Conservation (phyloP, 1,140 invertebrate species). For the Pogonomyrmex californicus region DNA sequence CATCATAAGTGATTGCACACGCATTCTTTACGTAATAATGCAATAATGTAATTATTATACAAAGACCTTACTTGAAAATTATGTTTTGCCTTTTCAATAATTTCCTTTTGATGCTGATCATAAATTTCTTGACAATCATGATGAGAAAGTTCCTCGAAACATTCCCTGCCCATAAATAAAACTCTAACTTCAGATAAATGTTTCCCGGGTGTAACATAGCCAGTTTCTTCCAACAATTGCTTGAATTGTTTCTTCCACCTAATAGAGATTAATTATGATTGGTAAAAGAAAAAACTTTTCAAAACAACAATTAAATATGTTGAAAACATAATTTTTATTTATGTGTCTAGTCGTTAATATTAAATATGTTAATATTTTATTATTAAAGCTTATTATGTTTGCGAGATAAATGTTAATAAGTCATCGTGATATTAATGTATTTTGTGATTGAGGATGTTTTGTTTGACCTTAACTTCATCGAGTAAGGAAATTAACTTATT, state of each 20-base stretch:
- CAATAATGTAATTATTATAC: constrained; percentile 24
- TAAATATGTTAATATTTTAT: constrained; percentile 2
- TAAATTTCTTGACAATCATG: constrained; percentile 97
- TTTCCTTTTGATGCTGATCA: constrained; percentile 97
- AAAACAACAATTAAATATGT: background rate
- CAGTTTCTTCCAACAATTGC: constrained; percentile 96
- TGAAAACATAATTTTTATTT: background rate
- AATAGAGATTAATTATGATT: constrained; percentile 39
- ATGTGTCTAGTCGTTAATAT: background rate
- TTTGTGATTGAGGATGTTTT: background rate
- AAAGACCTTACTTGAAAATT: constrained; percentile 92
- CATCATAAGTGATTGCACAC: constrained; percentile 63
- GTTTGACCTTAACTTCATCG: background rate
- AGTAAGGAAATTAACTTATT: background rate
- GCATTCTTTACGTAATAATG: constrained; percentile 91
- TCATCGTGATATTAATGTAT: background rate
- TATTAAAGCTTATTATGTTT: constrained; percentile 10
- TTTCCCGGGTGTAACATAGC: constrained; percentile 97
- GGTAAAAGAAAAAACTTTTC: background rate
- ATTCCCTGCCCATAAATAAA: constrained; percentile 97
- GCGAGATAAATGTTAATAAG: background rate
- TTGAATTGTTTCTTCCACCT: constrained; percentile 98
- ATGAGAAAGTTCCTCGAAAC: constrained; percentile 96
- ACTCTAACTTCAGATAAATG: constrained; percentile 96
- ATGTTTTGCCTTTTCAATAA: constrained; percentile 96